These are phyloP conservation scores for Lagenorhynchus albirostris DNA, from an alignment of 2,113 vertebrate species.

Conservation along the genomic window DNA sequence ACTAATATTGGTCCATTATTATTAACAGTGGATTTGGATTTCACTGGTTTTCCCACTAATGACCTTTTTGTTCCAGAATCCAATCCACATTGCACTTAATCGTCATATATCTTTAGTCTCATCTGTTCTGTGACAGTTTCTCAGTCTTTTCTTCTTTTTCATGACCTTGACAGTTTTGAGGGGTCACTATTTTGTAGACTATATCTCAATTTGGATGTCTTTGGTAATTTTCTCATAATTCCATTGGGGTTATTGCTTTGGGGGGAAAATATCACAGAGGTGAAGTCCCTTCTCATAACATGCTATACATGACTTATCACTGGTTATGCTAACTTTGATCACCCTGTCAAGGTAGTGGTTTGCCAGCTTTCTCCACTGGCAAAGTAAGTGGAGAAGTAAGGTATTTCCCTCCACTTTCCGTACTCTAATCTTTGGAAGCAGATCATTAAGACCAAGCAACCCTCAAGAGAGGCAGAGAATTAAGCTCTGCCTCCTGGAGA, in stretches of 20 bases:
- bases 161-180: not conserved
- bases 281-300: not conserved
- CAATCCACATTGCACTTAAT: not conserved
- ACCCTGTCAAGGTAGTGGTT: not conserved
- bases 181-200: not conserved
- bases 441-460: not conserved
- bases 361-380: not conserved
- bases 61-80: not conserved
- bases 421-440: not conserved
- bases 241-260: not conserved
- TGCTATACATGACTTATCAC: not conserved
- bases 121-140: not conserved
- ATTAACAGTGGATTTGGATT: not conserved
- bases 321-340: not conserved
- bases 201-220: not conserved
- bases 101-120: not conserved
- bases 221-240: not conserved
- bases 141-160: constrained; percentile 2
- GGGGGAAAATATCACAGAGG: not conserved
- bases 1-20: not conserved
- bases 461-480: not conserved
- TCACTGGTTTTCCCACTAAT: not conserved
- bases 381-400: not conserved
- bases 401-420: not conserved
- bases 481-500: not conserved